These are phyloP conservation scores for Argopecten irradians DNA, from an alignment of 1,140 invertebrate genomes.

Conservation along the genomic window DNA sequence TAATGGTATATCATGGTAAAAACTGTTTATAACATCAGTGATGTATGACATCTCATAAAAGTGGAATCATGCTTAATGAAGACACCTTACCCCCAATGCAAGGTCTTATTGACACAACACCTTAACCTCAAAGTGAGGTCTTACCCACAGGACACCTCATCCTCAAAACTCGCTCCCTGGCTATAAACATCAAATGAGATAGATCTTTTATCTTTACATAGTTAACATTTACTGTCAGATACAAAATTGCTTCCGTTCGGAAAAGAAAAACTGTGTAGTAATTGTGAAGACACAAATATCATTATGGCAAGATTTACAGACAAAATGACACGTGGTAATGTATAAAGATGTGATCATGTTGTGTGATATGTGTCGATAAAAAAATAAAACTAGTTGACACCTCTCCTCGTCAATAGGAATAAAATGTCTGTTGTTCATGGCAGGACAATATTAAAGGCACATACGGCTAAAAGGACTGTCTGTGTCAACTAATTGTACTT, in stretches of 20 bases:
- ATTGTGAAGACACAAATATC: not conserved
- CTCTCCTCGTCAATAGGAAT: not conserved
- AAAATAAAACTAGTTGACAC: not conserved
- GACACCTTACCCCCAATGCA: not conserved
- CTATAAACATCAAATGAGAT: no score
- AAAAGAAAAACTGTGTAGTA: not conserved
- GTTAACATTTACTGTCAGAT: no score
- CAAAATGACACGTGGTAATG: not conserved
- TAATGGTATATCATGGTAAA: not conserved
- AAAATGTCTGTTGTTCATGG: not conserved
- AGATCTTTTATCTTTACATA: no score
- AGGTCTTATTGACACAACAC: no score
- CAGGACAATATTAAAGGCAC: not conserved
- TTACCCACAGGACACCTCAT: no score
- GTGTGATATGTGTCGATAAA: not conserved
- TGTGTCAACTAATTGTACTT: no score
- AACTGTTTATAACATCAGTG: not conserved
- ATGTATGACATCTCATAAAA: not conserved
- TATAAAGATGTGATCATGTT: not conserved
- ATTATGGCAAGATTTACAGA: not conserved
- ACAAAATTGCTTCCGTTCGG: not conserved
- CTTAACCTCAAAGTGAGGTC: no score
- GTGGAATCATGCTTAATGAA: not conserved
- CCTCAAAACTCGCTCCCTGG: no score
- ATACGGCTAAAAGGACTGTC: not conserved